Base-by-base conservation (phyloP, 1,140 invertebrate species). In the Drosophila sp. region DNA sequence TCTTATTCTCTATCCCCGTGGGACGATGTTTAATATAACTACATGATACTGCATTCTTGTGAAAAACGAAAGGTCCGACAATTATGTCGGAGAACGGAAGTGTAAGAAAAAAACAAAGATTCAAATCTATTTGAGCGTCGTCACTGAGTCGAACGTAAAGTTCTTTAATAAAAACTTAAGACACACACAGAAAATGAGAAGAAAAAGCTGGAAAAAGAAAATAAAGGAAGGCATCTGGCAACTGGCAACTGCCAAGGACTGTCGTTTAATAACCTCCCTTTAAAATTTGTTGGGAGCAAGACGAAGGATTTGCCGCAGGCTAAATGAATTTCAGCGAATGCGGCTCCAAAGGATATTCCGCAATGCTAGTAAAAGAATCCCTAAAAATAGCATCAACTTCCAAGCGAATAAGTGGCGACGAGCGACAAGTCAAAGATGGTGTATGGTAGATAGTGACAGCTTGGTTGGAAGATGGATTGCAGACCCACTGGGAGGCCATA, bases 101-200 rank as follows among this genome's bases (percentile, higher is more conserved):
- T 50, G 25, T 29, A 8, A 27, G 46, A 7, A 29, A 11, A 29
- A 50, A 27, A 50, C 46, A 50, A 50, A 29, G 46, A 32, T 50
- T 29, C 14, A 13, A 29, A 50, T 50, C 25, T 48, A n/a, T 29
- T 27, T 48, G 11, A 48, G 11, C 25, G 21, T 7, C 21, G 5
- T 21, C 27, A 7, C 27, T 29, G 27, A 29, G 27, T 29, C 27
- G 27, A 29, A 7, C 27, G 46, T n/a, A 34, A 58, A 45, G 16
- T 58, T 58, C 41, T 58, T 58, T 43, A 58, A 45, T 58, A 58
- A 32, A 29, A 43, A 11, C 25, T 48, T 27, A n/a, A 50, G 27
- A 27, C 46, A 21, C 43, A 25, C 43, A 45, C 11, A 50, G 25
- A 2, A 48, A 48, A n/a, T n/a, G n/a, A 29, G 25, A 27, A 53